Percentiles rank a stretch among this genome's conserved stretches.
These are phyloP conservation scores for Boloria euphrosyne DNA, from an alignment of 2,888 invertebrate genomes.

Conservation along the genomic window DNA sequence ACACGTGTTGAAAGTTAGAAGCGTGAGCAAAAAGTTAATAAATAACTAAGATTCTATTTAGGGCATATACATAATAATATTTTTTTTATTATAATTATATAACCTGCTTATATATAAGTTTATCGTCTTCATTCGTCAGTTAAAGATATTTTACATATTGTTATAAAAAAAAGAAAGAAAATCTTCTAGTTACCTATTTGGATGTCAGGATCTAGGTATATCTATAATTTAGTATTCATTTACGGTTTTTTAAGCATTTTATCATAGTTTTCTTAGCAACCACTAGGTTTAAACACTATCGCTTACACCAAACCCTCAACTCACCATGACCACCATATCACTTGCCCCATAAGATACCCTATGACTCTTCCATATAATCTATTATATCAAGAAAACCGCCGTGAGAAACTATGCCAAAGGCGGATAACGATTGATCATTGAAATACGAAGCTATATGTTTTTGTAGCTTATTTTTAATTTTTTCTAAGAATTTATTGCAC, in stretches of 20 bases:
- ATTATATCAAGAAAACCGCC: slow-evolving; percentile 6
- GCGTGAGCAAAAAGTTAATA: neutral
- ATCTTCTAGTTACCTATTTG: too few relatives aligned
- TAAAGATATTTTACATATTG: too few relatives aligned
- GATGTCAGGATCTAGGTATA: too few relatives aligned
- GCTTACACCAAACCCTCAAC: neutral
- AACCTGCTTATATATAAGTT: too few relatives aligned
- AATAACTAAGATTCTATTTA: neutral
- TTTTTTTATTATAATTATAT: too few relatives aligned
- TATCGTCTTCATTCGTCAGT: too few relatives aligned
- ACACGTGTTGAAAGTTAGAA: slow-evolving; percentile 13
- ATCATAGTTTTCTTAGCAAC: neutral
- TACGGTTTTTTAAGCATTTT: too few relatives aligned
- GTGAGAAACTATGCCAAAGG: slow-evolving; percentile 25
- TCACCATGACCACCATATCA: neutral
- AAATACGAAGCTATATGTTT: slow-evolving; percentile 17
- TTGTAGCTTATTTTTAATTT: slow-evolving; percentile 12
- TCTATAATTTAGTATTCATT: too few relatives aligned
- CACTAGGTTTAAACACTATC: neutral
- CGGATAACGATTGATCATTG: slow-evolving; percentile 14
- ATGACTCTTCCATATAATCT: neutral
- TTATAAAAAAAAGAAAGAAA: too few relatives aligned
- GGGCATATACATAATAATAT: too few relatives aligned
- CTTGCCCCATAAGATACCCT: neutral
- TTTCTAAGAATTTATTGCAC: slow-evolving; percentile 20